Base-by-base conservation (phyloP, 2,113 vertebrate species). In the Marmota flaviventris region DNA sequence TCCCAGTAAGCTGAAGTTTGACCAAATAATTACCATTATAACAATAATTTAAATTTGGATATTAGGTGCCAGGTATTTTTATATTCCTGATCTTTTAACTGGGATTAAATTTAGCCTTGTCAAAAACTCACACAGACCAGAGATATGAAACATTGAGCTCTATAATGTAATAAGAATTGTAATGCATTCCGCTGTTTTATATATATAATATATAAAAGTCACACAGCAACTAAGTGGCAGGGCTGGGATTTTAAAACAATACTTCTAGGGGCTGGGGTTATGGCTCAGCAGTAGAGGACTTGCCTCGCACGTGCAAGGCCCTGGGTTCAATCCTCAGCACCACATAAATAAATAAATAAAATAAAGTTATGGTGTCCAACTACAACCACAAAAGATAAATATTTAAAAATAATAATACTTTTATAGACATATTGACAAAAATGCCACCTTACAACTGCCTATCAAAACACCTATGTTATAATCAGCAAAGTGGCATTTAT, bases 11-110 rank as follows among this genome's bases (percentile, higher is more conserved):
- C 37, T 76, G 73, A 91, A 89, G 24, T 92, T 22, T 12, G 29
- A 75, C 45, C 65, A 95, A 89, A 63, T 87, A 89, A 86, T 95
- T 84, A 91, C 22, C 94, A 82, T 82, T 91, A 32, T 5, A 96
- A 83, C 1, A 95, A 67, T 72, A 85, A 96, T 58, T 97, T 12
- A 93, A 86, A 92, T 63, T 67, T 85, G 72, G 86, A 53, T 90
- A n/a, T 92, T 93, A 89, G 29, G 29, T 77, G 34, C 65, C 85
- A 93, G n/a, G 4, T 85, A 86, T 82, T 94, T 85, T 69, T 86
- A 91, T 61, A 85, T 72, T 90, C 16, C 45, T 92, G 9, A 10
- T 90, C 90, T 76, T 39, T 69, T 14, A 93, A 85, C 27, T 67
- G 27, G 86, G 53, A 48, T 72, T 91, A 95, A 88, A 83, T 37